phyloP scores from a whole-genome alignment of 2,888 invertebrate species.

The Dexiosoma caninum region DNA sequence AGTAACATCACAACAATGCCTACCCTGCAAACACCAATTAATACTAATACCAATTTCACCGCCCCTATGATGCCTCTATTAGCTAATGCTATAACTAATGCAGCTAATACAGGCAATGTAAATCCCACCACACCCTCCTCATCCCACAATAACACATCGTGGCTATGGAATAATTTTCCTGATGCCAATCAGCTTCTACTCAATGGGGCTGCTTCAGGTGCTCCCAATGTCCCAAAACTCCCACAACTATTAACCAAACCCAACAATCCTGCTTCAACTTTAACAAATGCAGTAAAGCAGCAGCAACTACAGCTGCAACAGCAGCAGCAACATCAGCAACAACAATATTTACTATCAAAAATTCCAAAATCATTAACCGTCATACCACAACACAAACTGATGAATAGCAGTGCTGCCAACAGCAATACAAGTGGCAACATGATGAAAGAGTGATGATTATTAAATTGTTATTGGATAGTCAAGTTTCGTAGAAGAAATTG shows the following conservation, averaged over 20 bases:
- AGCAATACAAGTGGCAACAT: conserved; percentile 54
- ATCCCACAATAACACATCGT: conserved; percentile 62
- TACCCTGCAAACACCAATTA: conserved; percentile 46
- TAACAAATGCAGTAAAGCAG: conserved; percentile 70
- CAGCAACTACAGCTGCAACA: conserved; percentile 70
- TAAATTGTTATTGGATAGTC: conserved; percentile 64
- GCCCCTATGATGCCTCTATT: conserved; percentile 68
- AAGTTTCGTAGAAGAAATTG: conserved; percentile 55
- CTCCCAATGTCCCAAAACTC: conserved; percentile 54
- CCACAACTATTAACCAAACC: conserved; percentile 65
- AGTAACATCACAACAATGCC: conserved; percentile 51
- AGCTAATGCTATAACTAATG: conserved; percentile 66
- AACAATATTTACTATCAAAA: conserved; percentile 81
- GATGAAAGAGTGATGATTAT: conserved; percentile 66
- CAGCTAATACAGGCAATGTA: conserved; percentile 53
- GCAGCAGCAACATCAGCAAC: conserved; percentile 67
- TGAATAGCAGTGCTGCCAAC: conserved; percentile 61
- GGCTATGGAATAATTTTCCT: conserved; percentile 76
- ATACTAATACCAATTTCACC: conserved; percentile 54
- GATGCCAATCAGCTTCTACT: conserved; percentile 72
- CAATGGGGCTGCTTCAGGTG: conserved; percentile 67
- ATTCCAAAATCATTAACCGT: conserved; percentile 90
- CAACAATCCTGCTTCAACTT: conserved; percentile 70
- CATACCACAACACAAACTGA: conserved; percentile 82
- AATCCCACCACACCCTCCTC: conserved; percentile 61